A percentile compares a stretch with the other conserved stretches of the same genome.
These are phyloP conservation scores for Zeuzera pyrina DNA, from an alignment of 2,888 invertebrate genomes.

Conservation along the genomic window DNA sequence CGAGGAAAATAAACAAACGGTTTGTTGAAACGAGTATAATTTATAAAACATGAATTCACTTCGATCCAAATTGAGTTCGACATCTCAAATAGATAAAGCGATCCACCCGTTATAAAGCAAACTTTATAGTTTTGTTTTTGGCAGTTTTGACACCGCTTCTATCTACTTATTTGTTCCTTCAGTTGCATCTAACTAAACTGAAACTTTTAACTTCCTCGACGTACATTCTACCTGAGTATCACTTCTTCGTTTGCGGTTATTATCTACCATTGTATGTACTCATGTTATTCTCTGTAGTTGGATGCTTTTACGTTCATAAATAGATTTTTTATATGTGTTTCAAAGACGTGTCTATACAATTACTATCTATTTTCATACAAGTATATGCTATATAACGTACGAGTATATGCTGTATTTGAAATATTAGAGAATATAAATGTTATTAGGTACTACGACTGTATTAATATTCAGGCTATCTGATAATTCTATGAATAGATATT, in stretches of 20 bases:
- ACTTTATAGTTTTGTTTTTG: slow-evolving; percentile 75
- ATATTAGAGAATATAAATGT: too few species aligned
- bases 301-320: too few species aligned
- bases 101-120: slow-evolving; percentile 63
- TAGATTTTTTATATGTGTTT: too few species aligned
- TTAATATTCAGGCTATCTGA: too few species aligned
- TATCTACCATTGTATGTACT: slow-evolving; percentile 21
- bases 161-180: slow-evolving; percentile 69
- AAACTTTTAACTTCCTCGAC: slow-evolving; percentile 63
- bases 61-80: slow-evolving; percentile 61
- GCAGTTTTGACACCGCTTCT: slow-evolving; percentile 69
- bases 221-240: slow-evolving; percentile 54
- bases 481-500: too few species aligned
- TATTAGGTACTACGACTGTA: too few species aligned
- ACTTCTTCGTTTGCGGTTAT: slow-evolving; percentile 51
- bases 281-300: too few species aligned
- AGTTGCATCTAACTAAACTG: slow-evolving; percentile 55
- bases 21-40: slow-evolving; percentile 21
- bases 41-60: slow-evolving; percentile 38
- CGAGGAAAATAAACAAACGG: too few species aligned
- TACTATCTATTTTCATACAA: too few species aligned
- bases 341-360: too few species aligned
- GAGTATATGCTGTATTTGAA: too few species aligned
- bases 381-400: too few species aligned
- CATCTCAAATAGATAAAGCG: slow-evolving; percentile 67